Conservation (phyloP, 2,797 vertebrate genomes). For the Typhlichthys eigenmanni region DNA sequence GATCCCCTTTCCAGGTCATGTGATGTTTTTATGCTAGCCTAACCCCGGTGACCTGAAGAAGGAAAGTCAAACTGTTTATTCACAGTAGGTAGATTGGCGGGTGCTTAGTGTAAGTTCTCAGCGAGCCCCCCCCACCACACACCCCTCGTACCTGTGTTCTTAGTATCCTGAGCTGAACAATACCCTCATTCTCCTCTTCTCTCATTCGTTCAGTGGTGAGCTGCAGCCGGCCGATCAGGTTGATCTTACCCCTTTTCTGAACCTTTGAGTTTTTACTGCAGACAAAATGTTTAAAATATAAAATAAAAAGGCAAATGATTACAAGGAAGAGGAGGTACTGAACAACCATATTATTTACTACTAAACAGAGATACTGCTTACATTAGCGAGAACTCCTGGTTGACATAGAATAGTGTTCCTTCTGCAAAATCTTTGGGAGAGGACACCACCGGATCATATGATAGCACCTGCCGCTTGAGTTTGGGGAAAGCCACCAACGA, state of each 20-base stretch:
- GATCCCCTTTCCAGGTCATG: no score
- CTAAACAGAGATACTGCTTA: conserved; percentile 65
- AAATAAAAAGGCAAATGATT: background rate
- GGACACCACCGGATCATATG: conserved; percentile 92
- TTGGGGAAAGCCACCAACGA: conserved; percentile 98
- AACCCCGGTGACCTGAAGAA: conserved; percentile 8
- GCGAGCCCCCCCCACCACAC: no score
- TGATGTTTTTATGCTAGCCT: no score
- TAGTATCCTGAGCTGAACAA: conserved; percentile 96
- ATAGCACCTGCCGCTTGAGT: conserved; percentile 95
- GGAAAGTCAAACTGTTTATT: conserved; percentile 17
- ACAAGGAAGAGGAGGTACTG: background rate
- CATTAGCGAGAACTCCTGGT: conserved; percentile 99
- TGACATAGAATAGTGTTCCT: conserved; percentile 95
- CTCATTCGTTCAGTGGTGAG: conserved; percentile 98
- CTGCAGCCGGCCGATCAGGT: conserved; percentile 96
- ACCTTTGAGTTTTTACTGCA: conserved; percentile 97
- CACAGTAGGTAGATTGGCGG: conserved; percentile 5
- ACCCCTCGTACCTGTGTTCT: conserved; percentile 88
- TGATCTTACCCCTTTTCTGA: conserved; percentile 98
- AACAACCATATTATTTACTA: background rate
- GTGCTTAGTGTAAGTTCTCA: no score
- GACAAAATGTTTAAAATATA: conserved; percentile 2
- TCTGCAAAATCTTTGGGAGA: conserved; percentile 99
- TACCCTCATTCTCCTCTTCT: conserved; percentile 98